These are phyloP conservation scores for Meloidogyne floridensis DNA, from an alignment of 1,140 invertebrate species.

Conservation along the genomic window DNA sequence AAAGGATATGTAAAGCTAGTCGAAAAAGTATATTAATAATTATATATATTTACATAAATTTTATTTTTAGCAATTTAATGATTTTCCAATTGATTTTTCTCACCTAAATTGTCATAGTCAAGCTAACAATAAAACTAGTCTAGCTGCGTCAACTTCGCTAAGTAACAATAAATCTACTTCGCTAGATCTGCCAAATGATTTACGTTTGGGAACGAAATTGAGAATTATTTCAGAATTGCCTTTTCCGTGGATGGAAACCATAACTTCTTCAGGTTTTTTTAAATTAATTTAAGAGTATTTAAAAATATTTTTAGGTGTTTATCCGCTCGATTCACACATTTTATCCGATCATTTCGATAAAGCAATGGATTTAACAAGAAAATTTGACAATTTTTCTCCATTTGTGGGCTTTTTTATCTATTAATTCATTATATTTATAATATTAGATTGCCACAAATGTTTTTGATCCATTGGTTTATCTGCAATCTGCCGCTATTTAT, in stretches of 20 bases:
- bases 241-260: conserved; percentile 21
- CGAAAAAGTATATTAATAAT: background rate
- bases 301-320: conserved; percentile 11
- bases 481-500: conserved; percentile 20
- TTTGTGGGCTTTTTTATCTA: background rate
- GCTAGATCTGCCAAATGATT: background rate
- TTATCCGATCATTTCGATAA: background rate
- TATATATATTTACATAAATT: background rate
- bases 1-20: background rate
- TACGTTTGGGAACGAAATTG: conserved; percentile 17
- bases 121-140: conserved; percentile 7
- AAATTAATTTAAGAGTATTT: background rate
- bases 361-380: conserved; percentile 3
- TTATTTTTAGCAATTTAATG: background rate
- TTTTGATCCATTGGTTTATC: background rate
- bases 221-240: conserved; percentile 17
- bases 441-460: background rate
- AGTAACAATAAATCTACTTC: background rate
- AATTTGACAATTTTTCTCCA: background rate
- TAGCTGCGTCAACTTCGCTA: too few relatives aligned
- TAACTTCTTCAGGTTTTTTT: conserved; percentile 8
- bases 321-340: background rate
- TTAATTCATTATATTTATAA: background rate
- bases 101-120: background rate
- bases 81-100: background rate